Conservation (phyloP, 2,888 invertebrate species). For the Lasioglossum leucozonium region DNA sequence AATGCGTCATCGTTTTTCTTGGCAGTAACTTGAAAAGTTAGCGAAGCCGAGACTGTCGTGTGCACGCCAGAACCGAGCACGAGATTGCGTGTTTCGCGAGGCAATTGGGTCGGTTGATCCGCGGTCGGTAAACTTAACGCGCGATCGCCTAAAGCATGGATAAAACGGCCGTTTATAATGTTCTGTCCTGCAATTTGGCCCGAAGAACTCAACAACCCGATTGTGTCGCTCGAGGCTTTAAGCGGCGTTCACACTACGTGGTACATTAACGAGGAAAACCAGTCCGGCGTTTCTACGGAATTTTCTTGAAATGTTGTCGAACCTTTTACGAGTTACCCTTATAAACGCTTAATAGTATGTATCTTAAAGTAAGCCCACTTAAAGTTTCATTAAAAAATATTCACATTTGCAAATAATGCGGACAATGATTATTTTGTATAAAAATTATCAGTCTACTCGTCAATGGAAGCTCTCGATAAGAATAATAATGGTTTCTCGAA, state of each 20-base stretch:
- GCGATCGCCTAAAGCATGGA: conserved; percentile 29
- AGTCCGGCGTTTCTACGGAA: not conserved
- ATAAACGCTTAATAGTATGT: not conserved
- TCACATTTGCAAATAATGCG: too few relatives aligned
- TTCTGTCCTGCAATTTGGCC: conserved; percentile 18
- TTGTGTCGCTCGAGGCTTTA: not conserved
- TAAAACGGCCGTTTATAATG: conserved; percentile 23
- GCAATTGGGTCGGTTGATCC: conserved; percentile 42
- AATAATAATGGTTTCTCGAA: not conserved
- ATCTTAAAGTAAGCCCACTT: too few relatives aligned
- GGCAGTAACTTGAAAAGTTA: conserved; percentile 36
- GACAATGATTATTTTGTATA: too few relatives aligned
- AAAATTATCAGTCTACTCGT: too few relatives aligned
- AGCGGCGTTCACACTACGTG: not conserved
- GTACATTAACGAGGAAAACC: not conserved
- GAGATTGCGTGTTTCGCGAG: conserved; percentile 33
- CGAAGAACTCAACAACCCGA: not conserved
- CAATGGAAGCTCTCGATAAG: too few relatives aligned
- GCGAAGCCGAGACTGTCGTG: conserved; percentile 33
- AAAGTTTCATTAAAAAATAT: too few relatives aligned
- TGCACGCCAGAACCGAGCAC: conserved; percentile 9
- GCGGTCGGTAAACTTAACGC: conserved; percentile 37
- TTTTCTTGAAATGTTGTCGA: not conserved
- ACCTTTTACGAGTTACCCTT: not conserved
- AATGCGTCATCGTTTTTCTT: conserved; percentile 30